phyloP scores from a whole-genome alignment of 2,113 vertebrate species.

The Tychaedon coryphoeus region DNA sequence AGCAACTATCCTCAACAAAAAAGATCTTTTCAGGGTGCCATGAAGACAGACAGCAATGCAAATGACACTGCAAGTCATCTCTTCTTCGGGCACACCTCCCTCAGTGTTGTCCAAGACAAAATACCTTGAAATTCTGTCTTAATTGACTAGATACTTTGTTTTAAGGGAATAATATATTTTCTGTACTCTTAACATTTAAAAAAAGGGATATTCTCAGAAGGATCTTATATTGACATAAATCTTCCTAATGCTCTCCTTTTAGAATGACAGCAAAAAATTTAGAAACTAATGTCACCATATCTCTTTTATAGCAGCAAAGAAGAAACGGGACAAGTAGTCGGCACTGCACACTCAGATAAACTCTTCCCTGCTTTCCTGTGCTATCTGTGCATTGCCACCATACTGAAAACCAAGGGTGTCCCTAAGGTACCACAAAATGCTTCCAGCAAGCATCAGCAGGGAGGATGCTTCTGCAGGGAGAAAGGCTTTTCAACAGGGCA shows the following conservation, averaged over 20 bases:
- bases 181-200: neutral
- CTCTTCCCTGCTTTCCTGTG: neutral
- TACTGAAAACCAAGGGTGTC: neutral
- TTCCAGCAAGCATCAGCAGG: neutral
- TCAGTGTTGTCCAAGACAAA: neutral
- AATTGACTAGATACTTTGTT: neutral
- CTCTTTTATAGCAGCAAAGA: neutral
- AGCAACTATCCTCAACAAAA: neutral
- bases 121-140: neutral
- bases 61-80: neutral
- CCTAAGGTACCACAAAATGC: neutral
- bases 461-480: neutral
- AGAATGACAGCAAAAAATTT: neutral
- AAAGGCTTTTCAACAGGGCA: neutral
- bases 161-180: neutral
- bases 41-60: neutral
- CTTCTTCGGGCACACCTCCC: neutral
- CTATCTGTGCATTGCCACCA: neutral
- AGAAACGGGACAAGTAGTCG: neutral
- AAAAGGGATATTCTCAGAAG: neutral
- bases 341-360: neutral
- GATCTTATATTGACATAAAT: neutral
- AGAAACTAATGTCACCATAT: neutral
- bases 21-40: neutral
- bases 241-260: neutral